A percentile compares a stretch with the other conserved stretches of the same genome.
Conservation (phyloP, 2,797 vertebrate genomes). For the Hybognathus amarus region DNA sequence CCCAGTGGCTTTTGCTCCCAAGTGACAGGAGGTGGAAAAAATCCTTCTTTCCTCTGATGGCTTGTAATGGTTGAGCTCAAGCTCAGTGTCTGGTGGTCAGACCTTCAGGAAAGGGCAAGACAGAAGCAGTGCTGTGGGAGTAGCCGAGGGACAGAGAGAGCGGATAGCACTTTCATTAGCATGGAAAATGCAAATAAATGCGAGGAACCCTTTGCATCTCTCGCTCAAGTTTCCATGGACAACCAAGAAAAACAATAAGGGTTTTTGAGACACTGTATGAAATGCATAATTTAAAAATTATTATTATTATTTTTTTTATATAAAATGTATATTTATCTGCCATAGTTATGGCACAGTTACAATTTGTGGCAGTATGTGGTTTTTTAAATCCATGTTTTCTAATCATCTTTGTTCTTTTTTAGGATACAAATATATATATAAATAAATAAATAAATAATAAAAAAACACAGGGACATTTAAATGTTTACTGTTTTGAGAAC, state of each 20-base stretch:
- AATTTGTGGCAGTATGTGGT: too few species aligned
- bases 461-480: too few species aligned
- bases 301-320: too few species aligned
- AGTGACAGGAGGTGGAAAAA: constrained; percentile 24
- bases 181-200: constrained; percentile 80
- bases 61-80: constrained; percentile 8
- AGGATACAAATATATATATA: too few species aligned
- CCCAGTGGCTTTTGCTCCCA: constrained; percentile 12
- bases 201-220: constrained; percentile 77
- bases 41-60: constrained; percentile 1
- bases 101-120: constrained; percentile 12
- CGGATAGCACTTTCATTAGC: constrained; percentile 74
- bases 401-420: too few species aligned
- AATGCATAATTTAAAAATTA: too few species aligned
- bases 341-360: too few species aligned
- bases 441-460: too few species aligned
- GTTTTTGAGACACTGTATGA: not conserved
- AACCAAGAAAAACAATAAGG: constrained; percentile 7
- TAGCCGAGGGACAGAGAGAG: constrained; percentile 7
- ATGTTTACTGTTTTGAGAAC: too few species aligned
- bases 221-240: constrained; percentile 75
- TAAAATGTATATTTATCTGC: too few species aligned
- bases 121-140: constrained; percentile 12
- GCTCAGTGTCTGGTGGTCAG: not conserved
- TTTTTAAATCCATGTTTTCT: too few species aligned